Evolutionary conservation across 2,888 invertebrate species (phyloP).

Genomic region (Pteria penguin): DNA sequence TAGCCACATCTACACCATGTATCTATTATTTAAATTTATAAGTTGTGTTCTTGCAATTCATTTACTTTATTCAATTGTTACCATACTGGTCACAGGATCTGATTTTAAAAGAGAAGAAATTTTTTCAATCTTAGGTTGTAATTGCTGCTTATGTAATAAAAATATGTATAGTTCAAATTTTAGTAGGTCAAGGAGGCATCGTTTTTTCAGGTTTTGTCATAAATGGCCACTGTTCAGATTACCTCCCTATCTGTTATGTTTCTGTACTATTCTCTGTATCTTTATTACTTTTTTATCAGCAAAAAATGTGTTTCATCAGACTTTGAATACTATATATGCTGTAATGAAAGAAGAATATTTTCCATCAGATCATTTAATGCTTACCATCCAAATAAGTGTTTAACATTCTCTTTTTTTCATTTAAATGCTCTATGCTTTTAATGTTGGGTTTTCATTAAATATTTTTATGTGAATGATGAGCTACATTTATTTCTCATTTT

Average conservation of each 20-base stretch:
- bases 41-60: constrained; percentile 49
- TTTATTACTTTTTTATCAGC: constrained; percentile 44
- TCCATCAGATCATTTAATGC: constrained; percentile 75
- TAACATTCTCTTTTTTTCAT: not conserved
- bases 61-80: constrained; percentile 61
- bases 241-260: constrained; percentile 64
- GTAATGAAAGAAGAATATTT: constrained; percentile 71
- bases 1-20: constrained; percentile 42
- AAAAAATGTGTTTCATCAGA: constrained; percentile 47
- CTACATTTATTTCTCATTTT: no score
- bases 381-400: constrained; percentile 48
- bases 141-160: constrained; percentile 72
- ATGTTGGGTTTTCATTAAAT: no score
- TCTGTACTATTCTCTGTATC: constrained; percentile 48
- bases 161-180: constrained; percentile 48
- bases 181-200: constrained; percentile 34
- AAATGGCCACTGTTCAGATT: constrained; percentile 60
- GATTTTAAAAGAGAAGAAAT: constrained; percentile 54
- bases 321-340: constrained; percentile 56
- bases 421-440: no score
- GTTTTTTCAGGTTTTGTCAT: constrained; percentile 37
- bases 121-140: constrained; percentile 60
- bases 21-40: constrained; percentile 47
- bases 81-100: constrained; percentile 61
- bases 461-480: no score